Base-by-base conservation (phyloP, 1,140 invertebrate genomes). In the Drosophila asahinai region DNA sequence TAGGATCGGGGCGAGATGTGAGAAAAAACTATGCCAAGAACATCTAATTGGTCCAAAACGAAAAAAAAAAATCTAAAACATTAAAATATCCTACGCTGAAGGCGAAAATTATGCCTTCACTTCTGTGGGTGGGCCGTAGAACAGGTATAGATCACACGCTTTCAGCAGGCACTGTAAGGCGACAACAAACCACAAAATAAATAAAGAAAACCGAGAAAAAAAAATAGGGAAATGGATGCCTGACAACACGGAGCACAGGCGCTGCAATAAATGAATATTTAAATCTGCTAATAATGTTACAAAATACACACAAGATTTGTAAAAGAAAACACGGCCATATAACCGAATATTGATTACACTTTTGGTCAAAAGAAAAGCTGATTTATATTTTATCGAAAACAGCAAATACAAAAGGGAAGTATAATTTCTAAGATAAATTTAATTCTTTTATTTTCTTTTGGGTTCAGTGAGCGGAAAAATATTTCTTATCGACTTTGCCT, bases 1-100 rank as follows among this genome's bases (percentile, higher is more conserved):
- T 81, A 59, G 75, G 75, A 77, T 77, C 55, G 57, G 19, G 38
- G 54, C 54, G 52, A 82, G 74, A 81, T 60, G 54, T 25, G 40
- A 48, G 65, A 78, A 78, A 83, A 86, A 87, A 89, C 83, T 89
- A 89, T 89, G 83, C 83, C 84, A 87, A 87, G 84, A 87, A 87
- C 81, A 83, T 81, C 61, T 89, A 89, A 87, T 89, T 87, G 84
- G 84, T 89, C 59, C 33, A 68, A 61, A 62, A 75, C 40, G 51
- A 38, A 67, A 59, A 47, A 61, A 70, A 49, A 68, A 62, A 57
- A 61, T 30, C 25, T 67, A 59, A 81, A 71, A 78, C 66, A 75
- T 60, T 45, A 65, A 66, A 78, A 54, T 11, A 47, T 47, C 52
- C 9, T 17, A 86, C 78, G 81, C 63, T 86, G 64, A 3, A 40